Percentiles rank a stretch among this genome's conserved stretches.
Evolutionary conservation across 2,113 vertebrate species (phyloP).

Genomic region (Enhydra lutris): DNA sequence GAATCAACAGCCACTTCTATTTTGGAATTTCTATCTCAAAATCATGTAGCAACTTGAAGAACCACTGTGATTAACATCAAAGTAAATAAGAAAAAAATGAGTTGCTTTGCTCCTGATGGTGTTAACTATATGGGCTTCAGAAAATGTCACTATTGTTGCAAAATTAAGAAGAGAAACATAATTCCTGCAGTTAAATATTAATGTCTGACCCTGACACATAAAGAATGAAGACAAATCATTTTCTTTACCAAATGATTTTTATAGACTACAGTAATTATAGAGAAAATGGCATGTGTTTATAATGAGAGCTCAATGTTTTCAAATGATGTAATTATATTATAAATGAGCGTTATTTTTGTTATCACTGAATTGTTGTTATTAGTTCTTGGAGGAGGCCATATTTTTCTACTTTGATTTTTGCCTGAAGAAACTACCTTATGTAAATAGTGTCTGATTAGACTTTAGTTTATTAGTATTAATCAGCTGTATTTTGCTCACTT

Average conservation of each 20-base stretch:
- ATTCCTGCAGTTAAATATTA: not conserved
- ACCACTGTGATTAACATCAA: slow-evolving; percentile 18
- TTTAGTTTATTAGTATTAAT: slow-evolving; percentile 48
- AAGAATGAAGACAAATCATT: slow-evolving; percentile 1
- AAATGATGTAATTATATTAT: slow-evolving; percentile 11
- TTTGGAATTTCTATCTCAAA: not conserved
- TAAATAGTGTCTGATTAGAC: slow-evolving; percentile 33
- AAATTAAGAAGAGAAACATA: slow-evolving; percentile 13
- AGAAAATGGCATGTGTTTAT: not conserved
- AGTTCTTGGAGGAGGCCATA: not conserved
- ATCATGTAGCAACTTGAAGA: slow-evolving; percentile 18
- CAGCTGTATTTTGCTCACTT: slow-evolving; percentile 41
- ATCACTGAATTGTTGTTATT: not conserved
- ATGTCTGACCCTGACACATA: slow-evolving; percentile 28
- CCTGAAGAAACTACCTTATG: not conserved
- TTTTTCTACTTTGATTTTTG: slow-evolving; percentile 39
- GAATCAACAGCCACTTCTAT: slow-evolving; percentile 1
- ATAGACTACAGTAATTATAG: not conserved
- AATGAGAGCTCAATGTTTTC: slow-evolving; percentile 33
- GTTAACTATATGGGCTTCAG: not conserved
- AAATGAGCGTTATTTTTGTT: not conserved
- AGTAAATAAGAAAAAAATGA: not conserved
- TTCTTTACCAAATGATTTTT: slow-evolving; percentile 11
- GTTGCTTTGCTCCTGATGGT: not conserved
- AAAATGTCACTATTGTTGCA: not conserved